Base-by-base conservation (phyloP, 2,113 vertebrate genomes). In the Oceanodroma tethys region DNA sequence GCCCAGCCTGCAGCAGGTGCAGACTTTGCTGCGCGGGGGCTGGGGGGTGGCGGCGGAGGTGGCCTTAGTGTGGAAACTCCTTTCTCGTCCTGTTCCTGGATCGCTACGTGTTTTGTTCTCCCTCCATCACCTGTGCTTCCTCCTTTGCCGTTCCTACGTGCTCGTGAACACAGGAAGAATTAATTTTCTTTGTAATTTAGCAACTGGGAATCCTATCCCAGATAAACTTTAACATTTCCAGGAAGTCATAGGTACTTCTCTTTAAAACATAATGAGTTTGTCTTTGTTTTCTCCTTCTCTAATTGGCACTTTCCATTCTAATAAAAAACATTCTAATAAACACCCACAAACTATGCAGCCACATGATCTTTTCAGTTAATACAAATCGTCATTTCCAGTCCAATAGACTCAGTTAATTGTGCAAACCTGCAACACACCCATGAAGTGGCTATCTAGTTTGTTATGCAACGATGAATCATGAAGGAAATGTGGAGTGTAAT, bases 301-400 rank as follows among this genome's bases (percentile, higher is more conserved):
- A 97, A 97, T 97, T 97, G 94, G 94, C 93, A 96, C 96, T 97
- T 97, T 96, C 97, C 89, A 95, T 96, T 94, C 95, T 97, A 97
- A 96, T 97, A 96, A 97, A 45, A 45, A 45, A 45, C 87, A 95
- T 96, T 94, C 95, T 97, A 97, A 96, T 97, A 96, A 95, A 97
- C 97, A 93, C 96, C 95, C 97, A 96, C 95, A 95, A 93, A 93
- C 93, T 95, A 55, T 79, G 78, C 91, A 96, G 91, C 95, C 96
- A 95, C 96, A 95, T 97, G 96, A 95, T 95, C 88, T 76, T 94
- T 96, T 95, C 96, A 95, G 94, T 94, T 95, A 95, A 95, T 95
- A 96, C 97, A 96, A 95, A 97, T 97, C 94, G 14, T 97, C 93
- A 95, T 96, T 97, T 97, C 94, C 96, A 95, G 97, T 95, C 94